Evolutionary conservation across 2,797 vertebrate species (phyloP).

Genomic region (Thalassophryne amazonica): DNA sequence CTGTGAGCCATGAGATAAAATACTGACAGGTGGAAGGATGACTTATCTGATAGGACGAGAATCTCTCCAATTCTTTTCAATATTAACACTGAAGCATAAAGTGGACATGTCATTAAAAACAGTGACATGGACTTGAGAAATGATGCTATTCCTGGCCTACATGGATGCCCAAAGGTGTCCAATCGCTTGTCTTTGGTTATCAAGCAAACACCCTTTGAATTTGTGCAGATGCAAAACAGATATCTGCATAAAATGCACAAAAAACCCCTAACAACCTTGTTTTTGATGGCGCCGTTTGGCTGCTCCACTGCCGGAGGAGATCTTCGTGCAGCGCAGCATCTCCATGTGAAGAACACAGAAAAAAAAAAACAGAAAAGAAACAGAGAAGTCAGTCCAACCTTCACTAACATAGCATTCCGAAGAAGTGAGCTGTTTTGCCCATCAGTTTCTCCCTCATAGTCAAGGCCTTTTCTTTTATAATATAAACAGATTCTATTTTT

Average conservation of each 20-base stretch:
- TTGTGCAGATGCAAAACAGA: slow-evolving; percentile 26
- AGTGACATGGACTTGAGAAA: slow-evolving; percentile 37
- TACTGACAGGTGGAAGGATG: slow-evolving; percentile 45
- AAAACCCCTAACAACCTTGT: slow-evolving; percentile 74
- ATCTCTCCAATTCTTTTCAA: slow-evolving; percentile 44
- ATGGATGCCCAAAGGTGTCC: slow-evolving; percentile 46
- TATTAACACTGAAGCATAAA: slow-evolving; percentile 29
- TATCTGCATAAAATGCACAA: slow-evolving; percentile 68
- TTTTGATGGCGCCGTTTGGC: slow-evolving; percentile 76
- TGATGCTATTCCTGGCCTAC: slow-evolving; percentile 20
- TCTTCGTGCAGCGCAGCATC: slow-evolving; percentile 53
- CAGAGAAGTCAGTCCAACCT: slow-evolving; percentile 53
- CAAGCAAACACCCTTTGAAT: slow-evolving; percentile 32
- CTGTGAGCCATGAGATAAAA: slow-evolving; percentile 53
- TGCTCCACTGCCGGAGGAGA: slow-evolving; percentile 48
- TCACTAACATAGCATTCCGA: slow-evolving; percentile 52
- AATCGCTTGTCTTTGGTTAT: slow-evolving; percentile 40
- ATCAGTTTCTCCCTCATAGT: slow-evolving; percentile 69
- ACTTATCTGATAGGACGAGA: slow-evolving; percentile 39
- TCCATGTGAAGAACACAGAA: slow-evolving; percentile 66
- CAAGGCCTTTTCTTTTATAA: slow-evolving; percentile 74
- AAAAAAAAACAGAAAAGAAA: background rate
- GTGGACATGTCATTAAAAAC: slow-evolving; percentile 44
- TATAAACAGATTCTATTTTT: slow-evolving; percentile 79
- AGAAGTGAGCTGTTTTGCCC: slow-evolving; percentile 62